Base-by-base conservation (phyloP, 2,888 invertebrate genomes). In the Sisyra nigra region DNA sequence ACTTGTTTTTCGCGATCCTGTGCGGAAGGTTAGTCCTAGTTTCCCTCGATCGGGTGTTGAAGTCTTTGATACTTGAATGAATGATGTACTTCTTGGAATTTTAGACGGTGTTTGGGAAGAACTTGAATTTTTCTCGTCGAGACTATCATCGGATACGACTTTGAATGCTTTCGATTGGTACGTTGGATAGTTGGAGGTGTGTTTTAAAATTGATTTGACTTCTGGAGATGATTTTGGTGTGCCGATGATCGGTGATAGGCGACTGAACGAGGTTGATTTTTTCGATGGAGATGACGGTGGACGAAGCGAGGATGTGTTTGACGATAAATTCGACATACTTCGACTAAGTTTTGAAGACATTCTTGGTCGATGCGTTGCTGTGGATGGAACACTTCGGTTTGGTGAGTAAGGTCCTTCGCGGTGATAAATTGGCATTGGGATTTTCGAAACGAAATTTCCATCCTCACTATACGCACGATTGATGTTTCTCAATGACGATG, bases 141-240 rank as follows among this genome's bases (percentile, higher is more conserved):
- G 14, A 42, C 40, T 31, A 19, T 24, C 38, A 17, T 38, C 18
- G 4, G 38, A n/a, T 19, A 38, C 3, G 1, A 38, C 13, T 19
- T 13, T 19, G 10, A 38, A 38, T 38, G 38, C 38, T 13, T 18
- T 24, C 38, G 9, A 24, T 7, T 24, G 24, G 7, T 24, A 24
- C 5, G 3, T 24, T 24, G 24, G 24, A 24, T 24, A 24, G 24
- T 24, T 24, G 24, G 24, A 18, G 15, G 38, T 13, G 10, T 11
- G 18, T 19, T 24, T 38, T 18, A 19, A 10, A 18, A 19, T 38
- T 13, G 32, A 17, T 32, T 33, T 36, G 7, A 11, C 18, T 13
- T 37, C 37, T 6, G 43, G 43, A 30, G 43, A 43, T 38, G 31
- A 37, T 17, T 38, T 19, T 13, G 43, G 37, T 6, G 43, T 43